These are phyloP conservation scores for Ornithoptera priamus DNA, from an alignment of 2,888 invertebrate genomes.

Conservation along the genomic window DNA sequence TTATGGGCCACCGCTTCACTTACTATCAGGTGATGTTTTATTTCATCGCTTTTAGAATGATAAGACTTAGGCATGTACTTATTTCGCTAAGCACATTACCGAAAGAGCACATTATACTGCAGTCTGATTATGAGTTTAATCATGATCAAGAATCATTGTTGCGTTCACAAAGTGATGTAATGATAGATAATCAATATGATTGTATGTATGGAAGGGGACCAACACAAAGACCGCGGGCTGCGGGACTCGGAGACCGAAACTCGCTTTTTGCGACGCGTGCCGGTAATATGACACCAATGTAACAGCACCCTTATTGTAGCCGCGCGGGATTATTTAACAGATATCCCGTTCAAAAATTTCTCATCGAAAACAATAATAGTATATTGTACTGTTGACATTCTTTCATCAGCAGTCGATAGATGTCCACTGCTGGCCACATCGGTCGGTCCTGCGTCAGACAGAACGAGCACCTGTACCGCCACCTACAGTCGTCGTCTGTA, in stretches of 20 bases:
- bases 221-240: conserved; percentile 50
- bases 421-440: too few species aligned
- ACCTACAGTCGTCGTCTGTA: too few species aligned
- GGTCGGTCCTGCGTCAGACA: too few species aligned
- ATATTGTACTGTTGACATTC: too few species aligned
- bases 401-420: too few species aligned
- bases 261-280: conserved; percentile 58
- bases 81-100: too few species aligned
- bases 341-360: not conserved
- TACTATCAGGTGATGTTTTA: too few species aligned
- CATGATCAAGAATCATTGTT: conserved; percentile 27
- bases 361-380: too few species aligned
- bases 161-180: conserved; percentile 32
- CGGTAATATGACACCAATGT: conserved; percentile 63
- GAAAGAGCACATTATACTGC: conserved; percentile 6
- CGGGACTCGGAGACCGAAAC: conserved; percentile 54
- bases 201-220: conserved; percentile 56
- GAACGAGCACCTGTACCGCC: too few species aligned
- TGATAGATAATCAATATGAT: conserved; percentile 60
- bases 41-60: too few species aligned
- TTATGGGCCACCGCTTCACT: too few species aligned
- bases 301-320: conserved; percentile 61
- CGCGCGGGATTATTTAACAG: conserved; percentile 57
- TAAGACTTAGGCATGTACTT: too few species aligned
- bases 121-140: conserved; percentile 32